phyloP scores from a whole-genome alignment of 1,140 invertebrate genomes.

The Calycopis cecrops region DNA sequence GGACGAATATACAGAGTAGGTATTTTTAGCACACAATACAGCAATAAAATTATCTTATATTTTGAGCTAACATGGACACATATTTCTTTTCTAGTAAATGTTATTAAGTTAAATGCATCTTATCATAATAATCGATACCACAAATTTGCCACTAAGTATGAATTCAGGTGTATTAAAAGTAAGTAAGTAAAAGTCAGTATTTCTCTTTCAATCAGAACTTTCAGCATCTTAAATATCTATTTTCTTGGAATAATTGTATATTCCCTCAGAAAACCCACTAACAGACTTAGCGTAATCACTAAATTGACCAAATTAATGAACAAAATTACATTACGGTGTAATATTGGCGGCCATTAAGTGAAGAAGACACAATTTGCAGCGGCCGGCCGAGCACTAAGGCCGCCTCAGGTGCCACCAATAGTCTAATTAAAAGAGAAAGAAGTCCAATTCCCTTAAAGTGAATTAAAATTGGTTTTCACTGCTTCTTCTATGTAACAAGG shows the following conservation, averaged over 20 bases:
- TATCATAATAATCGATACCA: too few relatives aligned
- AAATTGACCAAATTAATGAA: constrained; percentile 3
- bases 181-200: too few relatives aligned
- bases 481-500: constrained; percentile 36
- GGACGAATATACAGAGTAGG: too few relatives aligned
- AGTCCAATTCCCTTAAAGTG: constrained; percentile 44
- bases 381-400: constrained; percentile 27
- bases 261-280: not conserved
- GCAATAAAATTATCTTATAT: too few relatives aligned
- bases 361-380: constrained; percentile 45
- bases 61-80: not conserved
- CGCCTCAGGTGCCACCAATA: constrained; percentile 59
- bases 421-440: constrained; percentile 62
- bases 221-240: too few relatives aligned
- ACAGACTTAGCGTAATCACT: not conserved
- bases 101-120: too few relatives aligned
- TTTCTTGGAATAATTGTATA: too few relatives aligned
- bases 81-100: too few relatives aligned
- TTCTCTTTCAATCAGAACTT: too few relatives aligned
- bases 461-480: constrained; percentile 53
- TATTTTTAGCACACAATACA: too few relatives aligned
- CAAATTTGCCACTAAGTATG: too few relatives aligned
- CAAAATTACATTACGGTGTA: constrained; percentile 28
- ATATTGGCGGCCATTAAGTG: constrained; percentile 31
- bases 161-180: too few relatives aligned